Base-by-base conservation (phyloP, 2,113 vertebrate genomes). In the Meleagris gallopavo region DNA sequence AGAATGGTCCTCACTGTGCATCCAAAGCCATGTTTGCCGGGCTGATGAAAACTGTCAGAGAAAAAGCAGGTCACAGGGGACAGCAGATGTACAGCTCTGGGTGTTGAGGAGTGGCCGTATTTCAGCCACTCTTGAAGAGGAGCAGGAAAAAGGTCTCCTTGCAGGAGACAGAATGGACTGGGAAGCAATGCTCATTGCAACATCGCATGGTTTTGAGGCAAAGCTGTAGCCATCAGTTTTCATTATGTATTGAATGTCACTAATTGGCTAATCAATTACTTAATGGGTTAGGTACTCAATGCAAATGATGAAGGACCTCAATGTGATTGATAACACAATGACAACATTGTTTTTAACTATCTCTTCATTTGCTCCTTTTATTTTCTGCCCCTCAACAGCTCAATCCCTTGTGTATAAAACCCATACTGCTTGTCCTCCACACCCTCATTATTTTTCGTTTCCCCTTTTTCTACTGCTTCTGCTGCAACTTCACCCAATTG, bases 261-360 rank as follows among this genome's bases (percentile, higher is more conserved):
- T 69, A 83, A 75, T n/a, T 60, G 62, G 32, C n/a, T n/a, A 43
- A 78, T 61, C 71, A 57, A 30, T 73, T 78, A 50, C 40, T 54
- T 58, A 48, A 69, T 5, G 30, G 43, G 58, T 65, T 30, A 58
- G 45, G 41, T 58, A 57, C 48, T 78, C 38, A 29, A 3, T 16
- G 55, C 25, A 60, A 41, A 65, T 46, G 7, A 27, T 74, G 58
- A 40, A 5, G 38, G 38, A 70, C 12, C 36, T 74, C 29, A 6
- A 36, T 1, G 0, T n/a, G 79, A 61, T 21, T n/a, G 79, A 61
- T 21, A 45, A 52, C n/a, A 19, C 3, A 11, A 21, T 0, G 4
- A 30, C 65, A 57, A 3, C 25, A 36, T 36, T 0, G 0, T 24
- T 46, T 88, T 36, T 74, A 70, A 40, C 43, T 36, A 24, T 27